A percentile compares a stretch with the other conserved stretches of the same genome.
These are phyloP conservation scores for Pachyramphus minor DNA, from an alignment of 2,113 vertebrate genomes.

Conservation along the genomic window DNA sequence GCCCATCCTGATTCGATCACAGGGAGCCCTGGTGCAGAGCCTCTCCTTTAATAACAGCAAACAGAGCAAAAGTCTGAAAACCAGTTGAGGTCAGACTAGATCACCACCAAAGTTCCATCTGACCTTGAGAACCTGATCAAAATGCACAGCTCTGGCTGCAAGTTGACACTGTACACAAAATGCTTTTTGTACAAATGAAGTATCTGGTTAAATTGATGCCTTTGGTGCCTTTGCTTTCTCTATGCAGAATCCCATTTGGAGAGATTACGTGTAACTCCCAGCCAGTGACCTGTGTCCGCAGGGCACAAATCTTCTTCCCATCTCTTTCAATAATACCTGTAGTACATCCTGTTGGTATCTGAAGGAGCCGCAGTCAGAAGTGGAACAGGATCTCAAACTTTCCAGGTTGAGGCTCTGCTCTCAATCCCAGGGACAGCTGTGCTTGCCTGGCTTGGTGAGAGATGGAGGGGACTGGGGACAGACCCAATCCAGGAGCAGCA, in stretches of 20 bases:
- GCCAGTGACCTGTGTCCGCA: not conserved
- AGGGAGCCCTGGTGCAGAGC: not conserved
- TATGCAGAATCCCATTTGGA: not conserved
- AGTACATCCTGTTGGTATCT: not conserved
- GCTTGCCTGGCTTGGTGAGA: not conserved
- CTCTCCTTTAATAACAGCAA: not conserved
- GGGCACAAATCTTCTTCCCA: not conserved
- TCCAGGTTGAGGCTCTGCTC: not conserved
- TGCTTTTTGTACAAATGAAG: not conserved
- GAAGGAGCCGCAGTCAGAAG: not conserved
- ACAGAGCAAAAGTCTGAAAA: not conserved
- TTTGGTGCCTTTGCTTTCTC: not conserved
- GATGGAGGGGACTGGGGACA: rapidly evolving
- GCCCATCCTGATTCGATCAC: rapidly evolving
- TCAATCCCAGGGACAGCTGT: not conserved
- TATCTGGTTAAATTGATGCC: not conserved
- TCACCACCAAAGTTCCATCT: not conserved
- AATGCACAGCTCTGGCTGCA: constrained; percentile 28
- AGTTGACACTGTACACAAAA: constrained; percentile 51
- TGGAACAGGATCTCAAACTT: not conserved
- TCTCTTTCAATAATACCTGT: not conserved
- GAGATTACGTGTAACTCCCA: not conserved
- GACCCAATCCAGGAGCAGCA: not conserved
- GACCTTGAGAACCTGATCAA: constrained; percentile 59
- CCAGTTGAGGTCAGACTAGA: not conserved